Base-by-base conservation (phyloP, 2,797 vertebrate genomes). In the Clarias laeviceps region DNA sequence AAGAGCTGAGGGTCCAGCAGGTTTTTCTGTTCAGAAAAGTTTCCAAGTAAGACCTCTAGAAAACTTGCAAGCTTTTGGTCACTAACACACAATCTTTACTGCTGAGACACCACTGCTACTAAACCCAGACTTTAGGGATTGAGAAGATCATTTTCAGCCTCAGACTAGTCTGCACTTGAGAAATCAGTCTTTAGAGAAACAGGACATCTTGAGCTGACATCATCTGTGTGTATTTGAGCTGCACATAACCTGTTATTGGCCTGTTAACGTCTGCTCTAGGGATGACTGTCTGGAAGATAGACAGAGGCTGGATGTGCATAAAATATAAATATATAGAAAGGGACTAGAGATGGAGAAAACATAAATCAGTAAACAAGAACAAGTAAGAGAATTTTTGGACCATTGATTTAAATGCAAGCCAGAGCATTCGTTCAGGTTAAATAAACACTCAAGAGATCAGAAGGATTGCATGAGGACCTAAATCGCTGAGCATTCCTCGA, bases 211-310 rank as follows among this genome's bases (percentile, higher is more conserved):
- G 40, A 64, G 85, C 77, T 93, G 83, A 89, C 90, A 84, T 94
- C 91, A 93, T 89, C 85, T 88, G 73, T 54, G 68, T 32, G 85
- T 81, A 4, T 80, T 20, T 37, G 57, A 29, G 66, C 83, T 50
- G 37, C 45, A 66, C 78, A 85, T 89, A 88, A 86, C 93, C 92
- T 90, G 85, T 91, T 91, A 93, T 93, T 90, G 91, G 83, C 66
- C 88, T 81, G 37, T 66, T 90, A 87, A 90, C 84, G 89, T 91
- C 85, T 90, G 86, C 57, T 76, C 81, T 80, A n/a, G 79, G 76
- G 85, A 86, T 85, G 88, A 84, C 45, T 27, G 72, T 84, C 77
- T 85, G 81, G 45, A 62, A 80, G 57, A 84, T 73, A 76, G 68
- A 57, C 57, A 82, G 74, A 83, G 54, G 82, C 56, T 76, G 78